Evolutionary conservation across 2,797 vertebrate genomes (phyloP).

Genomic region (Molothrus ater): DNA sequence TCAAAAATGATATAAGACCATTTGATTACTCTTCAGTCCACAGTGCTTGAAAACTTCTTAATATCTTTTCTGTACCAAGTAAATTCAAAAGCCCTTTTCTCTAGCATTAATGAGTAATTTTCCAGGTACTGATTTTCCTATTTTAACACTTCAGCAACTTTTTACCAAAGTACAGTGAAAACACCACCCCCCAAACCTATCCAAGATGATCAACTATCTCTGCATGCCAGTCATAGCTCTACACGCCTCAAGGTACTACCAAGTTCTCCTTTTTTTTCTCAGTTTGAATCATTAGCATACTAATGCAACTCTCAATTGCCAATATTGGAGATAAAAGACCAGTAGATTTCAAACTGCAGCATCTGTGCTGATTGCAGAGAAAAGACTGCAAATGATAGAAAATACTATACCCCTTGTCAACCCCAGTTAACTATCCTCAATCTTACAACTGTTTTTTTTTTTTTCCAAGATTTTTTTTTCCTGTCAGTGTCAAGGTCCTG

Average conservation of each 20-base stretch:
- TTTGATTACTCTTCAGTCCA: not conserved
- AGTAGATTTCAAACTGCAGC: not conserved
- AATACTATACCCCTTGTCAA: not conserved
- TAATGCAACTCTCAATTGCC: not conserved
- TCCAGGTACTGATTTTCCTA: not conserved
- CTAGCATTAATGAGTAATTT: not conserved
- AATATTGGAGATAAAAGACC: fast-evolving
- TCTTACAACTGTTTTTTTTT: not conserved
- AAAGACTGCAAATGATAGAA: not conserved
- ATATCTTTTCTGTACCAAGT: not conserved
- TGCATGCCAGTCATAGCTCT: not conserved
- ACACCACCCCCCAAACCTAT: fast-evolving
- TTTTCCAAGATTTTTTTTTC: too few species aligned
- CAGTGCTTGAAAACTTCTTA: not conserved
- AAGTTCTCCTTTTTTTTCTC: fast-evolving
- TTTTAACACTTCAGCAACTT: not conserved
- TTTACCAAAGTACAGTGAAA: not conserved
- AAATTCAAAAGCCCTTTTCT: not conserved
- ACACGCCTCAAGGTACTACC: not conserved
- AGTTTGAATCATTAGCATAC: not conserved
- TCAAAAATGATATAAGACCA: not conserved
- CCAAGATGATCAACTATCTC: not conserved
- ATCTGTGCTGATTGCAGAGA: not conserved
- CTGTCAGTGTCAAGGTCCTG: too few species aligned
- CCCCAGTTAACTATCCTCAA: not conserved